Evolutionary conservation across 2,888 invertebrate genomes (phyloP), one percentile per base, ranked within the genome.

Genomic region (Drosophila bunnanda): DNA sequence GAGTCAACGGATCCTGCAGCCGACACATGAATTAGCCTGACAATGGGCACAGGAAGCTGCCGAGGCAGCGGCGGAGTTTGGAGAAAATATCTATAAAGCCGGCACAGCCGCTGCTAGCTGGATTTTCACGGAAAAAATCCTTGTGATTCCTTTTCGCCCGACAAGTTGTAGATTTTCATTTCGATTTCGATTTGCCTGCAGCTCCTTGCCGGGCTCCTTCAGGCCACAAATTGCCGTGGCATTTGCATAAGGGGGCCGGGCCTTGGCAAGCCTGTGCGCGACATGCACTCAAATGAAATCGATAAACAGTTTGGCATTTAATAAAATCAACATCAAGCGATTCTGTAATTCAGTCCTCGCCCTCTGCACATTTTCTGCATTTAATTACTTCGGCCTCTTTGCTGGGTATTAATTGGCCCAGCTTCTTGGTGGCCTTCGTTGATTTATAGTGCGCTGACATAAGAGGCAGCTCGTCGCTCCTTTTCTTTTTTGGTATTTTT

Each of bases 11-110:
- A 67, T 84, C 77, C 86, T 86, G 86, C 81, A 80, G 66, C 66
- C 89, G 86, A 86, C 86, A 86, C 88, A 82, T 82, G 89, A 86
- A 89, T 86, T 86, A 86, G 86, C 89, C 80, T 74, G 67, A 86
- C 85, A 89, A 86, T 89, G 56, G 75, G 60, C 71, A 20, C 32
- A 12, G 64, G 46, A 22, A 32, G 25, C 12, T 34, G 34, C 10
- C 34, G 13, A 1, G 34, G 43, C 7, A 15, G 34, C n/a, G 12
- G 20, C 17, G 38, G 46, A 46, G 62, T 52, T 43, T 15, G 30
- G 22, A 36, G 52, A 17, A 34, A 43, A 46, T 22, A 57, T 36
- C 38, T 5, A n/a, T n/a, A 38, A 15, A 44, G 65, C 58, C 25
- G 36, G 6, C 48, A 25, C 25, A 25, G 30, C 30, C 30, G 30